A percentile compares a stretch with the other conserved stretches of the same genome.
Evolutionary conservation across 2,888 invertebrate genomes (phyloP).

Genomic region (Entomobrya proxima): DNA sequence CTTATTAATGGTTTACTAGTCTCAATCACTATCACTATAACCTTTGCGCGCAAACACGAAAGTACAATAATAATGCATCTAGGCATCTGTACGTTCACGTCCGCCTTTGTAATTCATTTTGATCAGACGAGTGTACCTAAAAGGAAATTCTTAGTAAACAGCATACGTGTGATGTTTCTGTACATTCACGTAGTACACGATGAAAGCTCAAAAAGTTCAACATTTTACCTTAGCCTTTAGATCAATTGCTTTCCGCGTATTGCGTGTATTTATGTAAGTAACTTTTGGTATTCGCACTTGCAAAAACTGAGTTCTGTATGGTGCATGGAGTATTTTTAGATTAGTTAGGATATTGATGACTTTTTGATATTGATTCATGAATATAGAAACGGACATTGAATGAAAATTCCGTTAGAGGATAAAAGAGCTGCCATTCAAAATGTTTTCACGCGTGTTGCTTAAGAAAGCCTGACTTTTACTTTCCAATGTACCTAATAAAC

Average conservation of each 20-base stretch:
- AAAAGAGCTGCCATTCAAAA: too few species aligned
- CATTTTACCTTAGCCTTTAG: not conserved
- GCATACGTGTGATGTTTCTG: not conserved
- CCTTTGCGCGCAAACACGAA: too few species aligned
- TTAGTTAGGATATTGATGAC: not conserved
- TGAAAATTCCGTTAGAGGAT: too few species aligned
- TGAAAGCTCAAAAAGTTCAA: not conserved
- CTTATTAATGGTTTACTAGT: constrained; percentile 26
- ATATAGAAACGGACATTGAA: not conserved
- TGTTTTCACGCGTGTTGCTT: too few species aligned
- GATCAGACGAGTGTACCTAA: not conserved
- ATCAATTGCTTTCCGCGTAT: not conserved
- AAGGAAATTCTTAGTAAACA: not conserved
- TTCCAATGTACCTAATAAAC: not conserved
- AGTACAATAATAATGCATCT: too few species aligned
- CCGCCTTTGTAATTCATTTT: too few species aligned
- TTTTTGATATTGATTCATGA: not conserved
- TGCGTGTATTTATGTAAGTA: not conserved
- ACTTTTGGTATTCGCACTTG: not conserved
- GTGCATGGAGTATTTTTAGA: too few species aligned
- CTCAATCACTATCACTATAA: too few species aligned
- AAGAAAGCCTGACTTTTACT: not conserved
- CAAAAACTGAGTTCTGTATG: too few species aligned
- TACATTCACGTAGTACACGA: too few species aligned
- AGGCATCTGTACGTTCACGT: too few species aligned